These are phyloP conservation scores for Cerastis rubricosa DNA, from an alignment of 2,888 invertebrate genomes.

Conservation along the genomic window DNA sequence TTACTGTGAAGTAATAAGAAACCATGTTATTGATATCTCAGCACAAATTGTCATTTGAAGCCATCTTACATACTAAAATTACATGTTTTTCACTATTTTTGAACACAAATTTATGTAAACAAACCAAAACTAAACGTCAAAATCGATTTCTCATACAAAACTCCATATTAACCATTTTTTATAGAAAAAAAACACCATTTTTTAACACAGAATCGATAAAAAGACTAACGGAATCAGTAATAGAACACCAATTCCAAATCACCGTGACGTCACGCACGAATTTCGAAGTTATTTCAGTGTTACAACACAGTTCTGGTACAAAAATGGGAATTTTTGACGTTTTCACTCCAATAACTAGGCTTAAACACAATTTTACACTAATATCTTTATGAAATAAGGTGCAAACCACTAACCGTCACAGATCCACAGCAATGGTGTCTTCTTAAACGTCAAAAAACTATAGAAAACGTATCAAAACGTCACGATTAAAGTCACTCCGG, in stretches of 20 bases:
- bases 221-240: constrained; percentile 58
- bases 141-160: constrained; percentile 14
- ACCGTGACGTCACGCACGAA: constrained; percentile 72
- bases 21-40: constrained; percentile 56
- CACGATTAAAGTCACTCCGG: constrained; percentile 82
- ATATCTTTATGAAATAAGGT: constrained; percentile 56
- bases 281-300: constrained; percentile 75
- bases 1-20: constrained; percentile 69
- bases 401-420: constrained; percentile 77
- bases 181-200: constrained; percentile 7
- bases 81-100: constrained; percentile 43
- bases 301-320: constrained; percentile 67
- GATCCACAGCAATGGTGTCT: constrained; percentile 74
- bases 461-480: constrained; percentile 84
- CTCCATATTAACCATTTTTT: constrained; percentile 19
- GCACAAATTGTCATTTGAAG: constrained; percentile 61
- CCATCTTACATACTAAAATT: constrained; percentile 56
- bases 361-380: constrained; percentile 43
- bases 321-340: constrained; percentile 58
- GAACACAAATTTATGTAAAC: constrained; percentile 36
- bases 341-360: constrained; percentile 44
- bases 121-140: constrained; percentile 31
- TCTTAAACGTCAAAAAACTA: constrained; percentile 83
- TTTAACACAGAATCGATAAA: constrained; percentile 38
- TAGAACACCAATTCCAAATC: constrained; percentile 62